Conservation (phyloP, 2,888 invertebrate species). For the Parelbella ahira region DNA sequence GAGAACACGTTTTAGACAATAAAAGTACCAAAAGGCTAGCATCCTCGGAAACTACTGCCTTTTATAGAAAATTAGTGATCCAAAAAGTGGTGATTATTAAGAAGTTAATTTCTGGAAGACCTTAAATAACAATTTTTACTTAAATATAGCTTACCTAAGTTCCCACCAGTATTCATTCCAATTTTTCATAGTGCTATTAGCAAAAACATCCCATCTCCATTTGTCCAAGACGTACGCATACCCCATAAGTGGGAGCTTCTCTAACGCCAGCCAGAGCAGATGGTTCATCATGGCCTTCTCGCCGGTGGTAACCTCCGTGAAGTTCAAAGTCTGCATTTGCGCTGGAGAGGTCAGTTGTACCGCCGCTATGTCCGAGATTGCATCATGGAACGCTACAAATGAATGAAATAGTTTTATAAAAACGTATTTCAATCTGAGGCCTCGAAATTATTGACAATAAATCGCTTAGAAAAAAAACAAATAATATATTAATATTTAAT, state of each 20-base stretch:
- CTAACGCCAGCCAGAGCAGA: constrained; percentile 64
- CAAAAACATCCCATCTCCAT: constrained; percentile 71
- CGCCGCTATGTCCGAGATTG: constrained; percentile 82
- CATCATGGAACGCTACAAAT: constrained; percentile 81
- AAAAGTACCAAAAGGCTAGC: no score
- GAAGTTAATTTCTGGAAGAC: no score
- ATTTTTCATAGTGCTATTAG: constrained; percentile 51
- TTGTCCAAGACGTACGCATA: constrained; percentile 68
- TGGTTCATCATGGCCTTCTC: constrained; percentile 61
- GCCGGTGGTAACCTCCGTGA: constrained; percentile 54
- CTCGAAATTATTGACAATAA: no score
- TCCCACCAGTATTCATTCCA: constrained; percentile 76
- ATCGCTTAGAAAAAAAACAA: no score
- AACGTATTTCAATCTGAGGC: no score
- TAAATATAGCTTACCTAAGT: constrained; percentile 59
- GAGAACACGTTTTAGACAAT: no score
- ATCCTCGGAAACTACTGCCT: no score
- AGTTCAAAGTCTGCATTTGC: constrained; percentile 65
- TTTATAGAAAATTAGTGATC: no score
- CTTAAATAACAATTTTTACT: no score
- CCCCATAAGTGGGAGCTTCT: constrained; percentile 68
- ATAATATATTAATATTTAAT: no score
- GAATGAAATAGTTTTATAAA: no score
- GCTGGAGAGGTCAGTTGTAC: constrained; percentile 78
- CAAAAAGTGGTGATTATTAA: no score